Evolutionary conservation across 2,888 invertebrate species (phyloP).

Genomic region (Aspidiotus destructor): DNA sequence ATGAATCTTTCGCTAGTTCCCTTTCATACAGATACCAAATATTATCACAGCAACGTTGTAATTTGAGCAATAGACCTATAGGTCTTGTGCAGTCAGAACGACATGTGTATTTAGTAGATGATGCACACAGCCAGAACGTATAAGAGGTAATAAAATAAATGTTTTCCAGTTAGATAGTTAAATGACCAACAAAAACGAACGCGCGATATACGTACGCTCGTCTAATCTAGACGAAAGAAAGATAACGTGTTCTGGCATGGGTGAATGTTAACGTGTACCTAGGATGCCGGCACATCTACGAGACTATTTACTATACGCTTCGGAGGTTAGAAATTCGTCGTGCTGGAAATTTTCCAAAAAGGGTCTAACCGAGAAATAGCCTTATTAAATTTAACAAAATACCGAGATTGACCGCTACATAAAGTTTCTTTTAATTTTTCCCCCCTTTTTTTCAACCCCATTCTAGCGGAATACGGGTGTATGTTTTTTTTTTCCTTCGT

Average conservation of each 20-base stretch:
- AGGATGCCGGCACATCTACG: not conserved
- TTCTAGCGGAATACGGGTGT: no score
- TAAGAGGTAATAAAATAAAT: slow-evolving; percentile 25
- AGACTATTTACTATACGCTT: slow-evolving; percentile 2
- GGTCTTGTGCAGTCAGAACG: no score
- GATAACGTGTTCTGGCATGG: slow-evolving; percentile 23
- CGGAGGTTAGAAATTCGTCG: slow-evolving; percentile 19
- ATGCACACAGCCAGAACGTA: not conserved
- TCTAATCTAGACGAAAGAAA: slow-evolving; percentile 28
- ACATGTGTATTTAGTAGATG: no score
- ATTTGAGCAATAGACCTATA: no score
- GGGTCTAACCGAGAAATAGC: slow-evolving; percentile 24
- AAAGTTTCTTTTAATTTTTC: slow-evolving; percentile 4
- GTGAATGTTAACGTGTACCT: slow-evolving; percentile 12
- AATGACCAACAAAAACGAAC: slow-evolving; percentile 27
- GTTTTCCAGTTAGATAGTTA: slow-evolving; percentile 29
- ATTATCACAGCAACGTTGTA: no score
- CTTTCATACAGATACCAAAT: no score
- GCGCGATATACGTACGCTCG: slow-evolving; percentile 5
- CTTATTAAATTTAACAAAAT: slow-evolving; percentile 26
- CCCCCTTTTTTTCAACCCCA: not conserved
- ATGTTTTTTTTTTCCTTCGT: not conserved
- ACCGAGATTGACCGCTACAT: slow-evolving; percentile 15
- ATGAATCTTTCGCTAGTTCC: no score
- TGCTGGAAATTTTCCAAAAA: slow-evolving; percentile 25